Evolutionary conservation across 2,113 vertebrate species (phyloP), one percentile per base, ranked within the genome.

Genomic region (Paradoxurus hermaphroditus): DNA sequence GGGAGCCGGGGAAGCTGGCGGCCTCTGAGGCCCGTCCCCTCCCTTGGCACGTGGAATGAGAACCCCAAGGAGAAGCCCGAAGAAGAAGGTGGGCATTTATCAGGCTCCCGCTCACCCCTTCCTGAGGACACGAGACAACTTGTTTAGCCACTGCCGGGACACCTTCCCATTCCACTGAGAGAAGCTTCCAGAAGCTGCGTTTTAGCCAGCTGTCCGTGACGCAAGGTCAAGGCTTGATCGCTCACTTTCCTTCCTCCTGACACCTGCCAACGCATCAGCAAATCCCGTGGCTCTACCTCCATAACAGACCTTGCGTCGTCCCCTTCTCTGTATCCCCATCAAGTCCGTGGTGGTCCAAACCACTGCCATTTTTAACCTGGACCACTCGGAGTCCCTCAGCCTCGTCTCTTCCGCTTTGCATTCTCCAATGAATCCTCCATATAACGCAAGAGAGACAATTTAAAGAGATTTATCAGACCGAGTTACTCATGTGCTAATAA

Each of bases 21-120:
- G 77, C n/a, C 67, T 53, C 59, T 3, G 78, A 89, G 79, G 83
- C 56, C 93, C 73, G 65, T 88, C 79, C 25, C 36, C 91, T 85
- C 56, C 1, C 39, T 78, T 78, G 90, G 49, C 79, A 41, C 44
- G 31, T 73, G 96, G 90, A 90, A 91, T 11, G 86, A 94, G 86
- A 95, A 84, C 67, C 79, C 92, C 39, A n/a, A 82, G 91, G 72
- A 56, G 90, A 93, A 95, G 90, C 41, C 94, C 67, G 59, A 82
- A 97, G 93, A 95, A 97, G 86, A 94, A 94, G 81, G 78, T 82
- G 86, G 92, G 65, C 75, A 78, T 89, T 97, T 51, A 70, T 46
- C 63, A 78, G 63, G 44, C 49, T 27, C 81, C 97, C 36, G 18
- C 53, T 98, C 72, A 82, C 93, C 96, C 97, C 91, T 81, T 89